Conservation (phyloP, 1,140 invertebrate species). For the Polypedilum vanderplanki region DNA sequence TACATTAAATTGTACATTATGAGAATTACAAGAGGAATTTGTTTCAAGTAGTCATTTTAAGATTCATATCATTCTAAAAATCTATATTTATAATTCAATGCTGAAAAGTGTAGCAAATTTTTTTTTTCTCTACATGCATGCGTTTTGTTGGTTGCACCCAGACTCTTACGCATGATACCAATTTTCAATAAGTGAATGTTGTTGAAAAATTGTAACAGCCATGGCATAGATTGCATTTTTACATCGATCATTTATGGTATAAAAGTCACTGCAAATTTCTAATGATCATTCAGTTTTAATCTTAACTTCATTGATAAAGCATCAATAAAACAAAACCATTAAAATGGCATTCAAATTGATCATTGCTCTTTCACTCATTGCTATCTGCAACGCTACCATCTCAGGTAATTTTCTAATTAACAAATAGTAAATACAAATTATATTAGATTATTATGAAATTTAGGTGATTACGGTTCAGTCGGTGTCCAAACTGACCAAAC, state of each 20-base stretch:
- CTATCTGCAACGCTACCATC: constrained; percentile 38
- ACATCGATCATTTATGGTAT: constrained; percentile 14
- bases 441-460: too few relatives aligned
- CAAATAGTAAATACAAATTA: too few relatives aligned
- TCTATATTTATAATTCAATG: too few relatives aligned
- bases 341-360: constrained; percentile 42
- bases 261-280: neutral
- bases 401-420: too few relatives aligned
- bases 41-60: too few relatives aligned
- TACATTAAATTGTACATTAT: too few relatives aligned
- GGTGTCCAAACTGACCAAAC: constrained; percentile 43
- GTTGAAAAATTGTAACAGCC: neutral
- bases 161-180: neutral
- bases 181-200: constrained; percentile 19
- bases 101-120: too few relatives aligned
- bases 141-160: neutral
- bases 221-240: constrained; percentile 20
- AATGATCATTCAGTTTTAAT: constrained; percentile 12
- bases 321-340: constrained; percentile 28
- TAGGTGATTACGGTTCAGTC: constrained; percentile 39
- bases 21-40: too few relatives aligned
- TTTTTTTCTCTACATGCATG: too few relatives aligned
- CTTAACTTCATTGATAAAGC: neutral
- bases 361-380: constrained; percentile 39
- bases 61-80: too few relatives aligned